Percentiles rank a stretch among this genome's conserved stretches.
phyloP scores from a whole-genome alignment of 2,888 invertebrate genomes.

The Idaea straminata region DNA sequence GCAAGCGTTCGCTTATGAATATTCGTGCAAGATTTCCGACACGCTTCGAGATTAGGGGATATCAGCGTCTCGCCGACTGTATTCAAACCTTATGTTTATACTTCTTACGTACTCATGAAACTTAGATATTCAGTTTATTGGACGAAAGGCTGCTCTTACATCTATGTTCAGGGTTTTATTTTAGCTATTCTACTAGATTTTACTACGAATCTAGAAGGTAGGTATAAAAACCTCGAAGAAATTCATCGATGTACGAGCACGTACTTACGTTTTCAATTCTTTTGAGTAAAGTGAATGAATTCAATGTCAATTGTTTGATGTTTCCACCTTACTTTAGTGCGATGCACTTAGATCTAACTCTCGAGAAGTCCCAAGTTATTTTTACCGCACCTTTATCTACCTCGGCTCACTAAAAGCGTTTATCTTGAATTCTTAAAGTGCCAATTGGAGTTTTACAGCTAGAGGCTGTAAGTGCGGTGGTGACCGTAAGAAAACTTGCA shows the following conservation, averaged over 20 bases:
- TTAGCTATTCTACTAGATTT: neutral
- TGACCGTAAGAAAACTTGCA: slow-evolving; percentile 20
- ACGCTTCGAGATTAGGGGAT: slow-evolving; percentile 45
- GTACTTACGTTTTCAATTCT: slow-evolving; percentile 9
- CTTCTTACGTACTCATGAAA: slow-evolving; percentile 22
- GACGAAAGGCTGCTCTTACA: slow-evolving; percentile 19
- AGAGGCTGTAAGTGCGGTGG: slow-evolving; percentile 34
- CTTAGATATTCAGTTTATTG: slow-evolving; percentile 22
- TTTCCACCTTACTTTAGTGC: slow-evolving; percentile 36
- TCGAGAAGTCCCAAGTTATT: slow-evolving; percentile 61
- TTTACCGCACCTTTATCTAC: slow-evolving; percentile 50
- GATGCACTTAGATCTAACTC: slow-evolving; percentile 41
- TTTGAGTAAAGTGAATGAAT: neutral
- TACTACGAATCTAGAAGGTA: neutral
- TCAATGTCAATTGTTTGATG: slow-evolving; percentile 58
- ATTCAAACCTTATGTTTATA: slow-evolving; percentile 26
- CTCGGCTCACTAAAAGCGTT: slow-evolving; percentile 64
- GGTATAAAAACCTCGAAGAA: neutral
- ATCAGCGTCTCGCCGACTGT: slow-evolving; percentile 35
- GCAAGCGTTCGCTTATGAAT: slow-evolving; percentile 48
- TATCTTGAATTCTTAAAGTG: slow-evolving; percentile 74
- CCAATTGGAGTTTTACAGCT: slow-evolving; percentile 60
- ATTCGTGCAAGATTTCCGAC: slow-evolving; percentile 47
- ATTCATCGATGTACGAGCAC: neutral
- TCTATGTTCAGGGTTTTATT: slow-evolving; percentile 6